These are phyloP conservation scores for Drosophila recens DNA, from an alignment of 2,888 invertebrate genomes.

Conservation along the genomic window DNA sequence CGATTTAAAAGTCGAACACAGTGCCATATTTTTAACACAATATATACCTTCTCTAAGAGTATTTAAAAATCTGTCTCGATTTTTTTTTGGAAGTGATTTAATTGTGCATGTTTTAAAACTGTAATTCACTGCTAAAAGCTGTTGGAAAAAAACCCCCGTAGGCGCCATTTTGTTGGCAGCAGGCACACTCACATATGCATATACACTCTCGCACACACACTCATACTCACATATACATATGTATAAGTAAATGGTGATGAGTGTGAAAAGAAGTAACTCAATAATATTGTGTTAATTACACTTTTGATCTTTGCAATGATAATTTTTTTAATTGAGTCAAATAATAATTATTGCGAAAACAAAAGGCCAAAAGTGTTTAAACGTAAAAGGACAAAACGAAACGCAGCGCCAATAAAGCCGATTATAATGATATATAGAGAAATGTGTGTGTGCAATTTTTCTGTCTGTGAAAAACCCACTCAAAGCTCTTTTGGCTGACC, in stretches of 20 bases:
- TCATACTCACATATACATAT: background rate
- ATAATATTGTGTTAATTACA: constrained; percentile 69
- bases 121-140: constrained; percentile 42
- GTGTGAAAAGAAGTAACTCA: constrained; percentile 63
- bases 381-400: constrained; percentile 15
- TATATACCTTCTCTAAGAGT: background rate
- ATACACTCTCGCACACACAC: background rate
- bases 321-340: constrained; percentile 53
- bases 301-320: constrained; percentile 66
- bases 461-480: constrained; percentile 19
- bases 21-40: background rate
- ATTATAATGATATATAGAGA: constrained; percentile 16
- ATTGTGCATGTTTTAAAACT: constrained; percentile 38
- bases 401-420: constrained; percentile 26
- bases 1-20: too few species aligned
- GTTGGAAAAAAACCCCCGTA: constrained; percentile 1
- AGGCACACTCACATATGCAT: background rate
- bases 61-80: constrained; percentile 4
- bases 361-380: constrained; percentile 22
- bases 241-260: constrained; percentile 23
- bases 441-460: background rate
- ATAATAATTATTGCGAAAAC: constrained; percentile 45
- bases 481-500: constrained; percentile 26
- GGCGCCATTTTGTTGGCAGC: constrained; percentile 27
- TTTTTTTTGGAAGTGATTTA: constrained; percentile 36